Evolutionary conservation across 2,113 vertebrate species (phyloP).

Genomic region (Diadophis punctatus): DNA sequence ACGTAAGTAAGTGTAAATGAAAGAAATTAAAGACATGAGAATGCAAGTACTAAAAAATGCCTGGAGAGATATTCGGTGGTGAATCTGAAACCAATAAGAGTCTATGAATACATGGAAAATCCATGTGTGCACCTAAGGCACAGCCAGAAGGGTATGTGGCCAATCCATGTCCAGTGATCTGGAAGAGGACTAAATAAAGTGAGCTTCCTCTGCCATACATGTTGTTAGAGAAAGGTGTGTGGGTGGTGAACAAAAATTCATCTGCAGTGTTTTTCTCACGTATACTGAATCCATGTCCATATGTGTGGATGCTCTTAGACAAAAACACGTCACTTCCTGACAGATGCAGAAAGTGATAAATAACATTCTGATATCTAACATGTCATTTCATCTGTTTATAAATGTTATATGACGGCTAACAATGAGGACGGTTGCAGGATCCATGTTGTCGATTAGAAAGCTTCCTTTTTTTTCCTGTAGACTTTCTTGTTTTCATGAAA

Average conservation of each 20-base stretch:
- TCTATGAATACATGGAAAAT: not conserved
- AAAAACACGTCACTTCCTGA: not conserved
- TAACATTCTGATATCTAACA: not conserved
- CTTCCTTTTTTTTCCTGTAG: conserved; percentile 7
- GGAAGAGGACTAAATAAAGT: not conserved
- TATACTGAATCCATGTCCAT: not conserved
- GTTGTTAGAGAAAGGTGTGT: not conserved
- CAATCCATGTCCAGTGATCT: not conserved
- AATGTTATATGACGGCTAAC: not conserved
- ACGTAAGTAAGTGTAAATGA: too few species aligned
- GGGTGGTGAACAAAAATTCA: not conserved
- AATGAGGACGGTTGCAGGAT: not conserved
- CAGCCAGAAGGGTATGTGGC: too few species aligned
- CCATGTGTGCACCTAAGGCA: not conserved
- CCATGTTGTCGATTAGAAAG: not conserved
- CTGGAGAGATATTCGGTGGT: not conserved
- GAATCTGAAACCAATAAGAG: not conserved
- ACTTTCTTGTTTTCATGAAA: conserved; percentile 19
- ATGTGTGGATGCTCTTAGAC: not conserved
- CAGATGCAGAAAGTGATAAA: not conserved
- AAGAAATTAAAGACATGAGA: not conserved
- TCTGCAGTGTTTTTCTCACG: not conserved
- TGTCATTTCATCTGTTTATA: not conserved
- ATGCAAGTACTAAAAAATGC: not conserved
- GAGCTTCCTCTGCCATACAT: too few species aligned